Conservation (phyloP, 1,140 invertebrate species). For the Maconellicoccus hirsutus region DNA sequence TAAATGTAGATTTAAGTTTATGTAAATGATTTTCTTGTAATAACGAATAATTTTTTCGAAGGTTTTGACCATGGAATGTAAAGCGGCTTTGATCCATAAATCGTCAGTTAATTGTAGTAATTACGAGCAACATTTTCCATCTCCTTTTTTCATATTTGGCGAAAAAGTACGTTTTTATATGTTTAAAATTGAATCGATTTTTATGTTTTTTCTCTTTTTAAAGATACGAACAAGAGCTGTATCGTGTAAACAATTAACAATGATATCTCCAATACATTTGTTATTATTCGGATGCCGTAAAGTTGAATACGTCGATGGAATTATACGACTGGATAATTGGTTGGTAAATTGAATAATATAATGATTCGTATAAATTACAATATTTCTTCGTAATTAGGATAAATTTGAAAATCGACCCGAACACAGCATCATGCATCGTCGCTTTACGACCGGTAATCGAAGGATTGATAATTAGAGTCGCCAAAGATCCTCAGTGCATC, state of each 20-base stretch:
- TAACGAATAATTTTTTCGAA: constrained; percentile 29
- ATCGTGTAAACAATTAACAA: constrained; percentile 94
- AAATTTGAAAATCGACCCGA: constrained; percentile 71
- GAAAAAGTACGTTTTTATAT: constrained; percentile 63
- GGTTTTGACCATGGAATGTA: constrained; percentile 90
- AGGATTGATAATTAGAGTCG: constrained; percentile 61
- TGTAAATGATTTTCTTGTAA: background rate
- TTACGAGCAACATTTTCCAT: constrained; percentile 71
- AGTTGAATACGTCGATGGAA: constrained; percentile 49
- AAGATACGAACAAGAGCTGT: constrained; percentile 86
- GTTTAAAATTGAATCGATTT: background rate
- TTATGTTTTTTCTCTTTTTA: background rate
- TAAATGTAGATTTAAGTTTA: constrained; percentile 31
- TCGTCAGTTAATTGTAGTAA: constrained; percentile 92
- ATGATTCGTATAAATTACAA: background rate
- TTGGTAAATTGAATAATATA: constrained; percentile 27
- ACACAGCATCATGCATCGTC: constrained; percentile 64
- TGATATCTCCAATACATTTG: constrained; percentile 89
- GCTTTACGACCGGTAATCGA: constrained; percentile 80
- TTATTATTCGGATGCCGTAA: constrained; percentile 83
- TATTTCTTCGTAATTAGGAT: constrained; percentile 44
- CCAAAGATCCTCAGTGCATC: constrained; percentile 61
- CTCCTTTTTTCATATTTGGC: constrained; percentile 93
- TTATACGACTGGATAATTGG: constrained; percentile 76
- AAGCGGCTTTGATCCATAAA: constrained; percentile 87